A percentile compares a stretch with the other conserved stretches of the same genome.
These are phyloP conservation scores for Spea bombifrons DNA, from an alignment of 2,113 vertebrate genomes.

Conservation along the genomic window DNA sequence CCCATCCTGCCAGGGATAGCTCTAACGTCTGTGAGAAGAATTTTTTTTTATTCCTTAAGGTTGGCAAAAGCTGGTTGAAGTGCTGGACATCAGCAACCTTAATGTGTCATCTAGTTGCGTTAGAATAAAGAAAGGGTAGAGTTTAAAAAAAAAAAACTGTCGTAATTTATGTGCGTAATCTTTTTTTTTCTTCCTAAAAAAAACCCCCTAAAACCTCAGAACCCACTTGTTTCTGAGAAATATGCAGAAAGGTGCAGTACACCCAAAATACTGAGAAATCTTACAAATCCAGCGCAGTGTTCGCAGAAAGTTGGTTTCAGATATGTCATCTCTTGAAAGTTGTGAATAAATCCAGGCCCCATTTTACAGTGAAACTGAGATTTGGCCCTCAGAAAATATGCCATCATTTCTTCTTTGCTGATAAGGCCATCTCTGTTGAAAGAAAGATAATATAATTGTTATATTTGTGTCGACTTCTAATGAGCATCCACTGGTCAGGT, in stretches of 20 bases:
- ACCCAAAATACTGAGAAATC: conserved; percentile 57
- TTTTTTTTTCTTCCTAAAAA: too few relatives aligned
- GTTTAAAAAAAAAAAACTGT: too few relatives aligned
- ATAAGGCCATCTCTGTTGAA: conserved; percentile 85
- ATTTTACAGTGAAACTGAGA: conserved; percentile 92
- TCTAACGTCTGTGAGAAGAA: conserved; percentile 43
- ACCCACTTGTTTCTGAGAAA: too few relatives aligned
- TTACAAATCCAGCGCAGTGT: conserved; percentile 97
- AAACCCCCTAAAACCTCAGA: too few relatives aligned
- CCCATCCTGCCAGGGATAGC: conserved; percentile 71
- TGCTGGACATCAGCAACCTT: too few relatives aligned
- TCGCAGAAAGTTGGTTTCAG: conserved; percentile 97
- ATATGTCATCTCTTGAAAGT: conserved; percentile 96
- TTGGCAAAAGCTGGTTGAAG: conserved; percentile 42
- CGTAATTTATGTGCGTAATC: too few relatives aligned
- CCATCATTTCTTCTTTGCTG: conserved; percentile 98
- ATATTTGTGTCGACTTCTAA: too few relatives aligned
- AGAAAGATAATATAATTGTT: neutral
- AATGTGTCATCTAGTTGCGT: too few relatives aligned
- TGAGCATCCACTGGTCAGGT: too few relatives aligned
- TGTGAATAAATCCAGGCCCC: conserved; percentile 95
- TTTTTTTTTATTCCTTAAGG: neutral
- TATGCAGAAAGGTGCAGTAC: too few relatives aligned
- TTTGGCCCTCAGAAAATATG: conserved; percentile 93
- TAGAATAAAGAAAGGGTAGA: too few relatives aligned